Evolutionary conservation across 2,797 vertebrate genomes (phyloP).

Genomic region (Peromyscus aztecus): DNA sequence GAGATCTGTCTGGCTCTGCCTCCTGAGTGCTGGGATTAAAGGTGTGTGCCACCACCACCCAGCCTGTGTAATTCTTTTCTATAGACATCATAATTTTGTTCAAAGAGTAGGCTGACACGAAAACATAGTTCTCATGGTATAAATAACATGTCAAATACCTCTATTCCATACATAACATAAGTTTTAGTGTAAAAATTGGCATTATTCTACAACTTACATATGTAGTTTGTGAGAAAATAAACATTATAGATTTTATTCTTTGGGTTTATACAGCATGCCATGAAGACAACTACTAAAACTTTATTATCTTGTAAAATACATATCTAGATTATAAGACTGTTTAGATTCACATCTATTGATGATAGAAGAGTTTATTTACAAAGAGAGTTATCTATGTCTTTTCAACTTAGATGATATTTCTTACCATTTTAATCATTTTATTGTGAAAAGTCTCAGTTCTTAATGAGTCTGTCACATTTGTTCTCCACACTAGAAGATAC

Average conservation of each 20-base stretch:
- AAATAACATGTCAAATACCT: background rate
- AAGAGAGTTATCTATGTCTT: background rate
- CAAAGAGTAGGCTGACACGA: background rate
- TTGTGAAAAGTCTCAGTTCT: background rate
- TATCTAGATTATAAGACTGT: background rate
- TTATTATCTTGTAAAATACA: conserved; percentile 8
- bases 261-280: background rate
- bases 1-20: too few relatives aligned
- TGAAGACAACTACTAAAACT: background rate
- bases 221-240: background rate
- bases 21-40: too few relatives aligned
- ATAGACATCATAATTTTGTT: background rate
- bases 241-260: background rate
- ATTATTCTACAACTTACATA: background rate
- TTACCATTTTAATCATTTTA: background rate
- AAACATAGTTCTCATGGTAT: background rate
- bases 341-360: background rate
- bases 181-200: background rate
- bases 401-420: background rate
- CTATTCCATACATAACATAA: background rate
- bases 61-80: background rate
- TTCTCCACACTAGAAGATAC: background rate
- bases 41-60: too few relatives aligned
- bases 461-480: background rate
- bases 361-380: background rate